Base-by-base conservation (phyloP, 2,113 vertebrate genomes). In the Dissostichus mawsoni region DNA sequence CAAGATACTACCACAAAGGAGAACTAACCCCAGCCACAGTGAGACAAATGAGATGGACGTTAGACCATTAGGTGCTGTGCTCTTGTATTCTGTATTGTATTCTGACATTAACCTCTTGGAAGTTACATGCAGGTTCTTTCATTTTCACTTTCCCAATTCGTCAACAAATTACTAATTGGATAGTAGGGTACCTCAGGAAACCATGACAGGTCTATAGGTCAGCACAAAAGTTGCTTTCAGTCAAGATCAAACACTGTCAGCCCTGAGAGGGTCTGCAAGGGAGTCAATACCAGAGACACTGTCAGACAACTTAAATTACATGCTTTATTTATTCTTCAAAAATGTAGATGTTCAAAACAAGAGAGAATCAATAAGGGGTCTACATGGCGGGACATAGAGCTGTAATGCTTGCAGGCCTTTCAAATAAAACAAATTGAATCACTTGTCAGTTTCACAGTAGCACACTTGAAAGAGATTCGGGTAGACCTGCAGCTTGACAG, bases 101-200 rank as follows among this genome's bases (percentile, higher is more conserved):
- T 41, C 36, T 56, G 67, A 83, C 76, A 69, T 76, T 76, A 65
- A 63, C 67, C 68, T 86, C 71, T 74, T 62, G n/a, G 41, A 58
- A 44, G 16, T 78, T 33, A 69, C 52, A 69, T 74, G 80, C 61
- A 52, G 25, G 66, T 50, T 33, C 75, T 59, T 84, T 13, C 14
- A 65, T 69, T 69, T 69, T 76, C 67, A 68, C 45, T 68, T 76
- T 74, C 61, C 13, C 9, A 63, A 67, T 71, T 68, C 75, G 77
- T 89, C 83, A 85, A 80, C 70, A 82, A 83, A 73, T 82, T n/a
- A 74, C 44, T 88, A 90, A 92, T 84, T 90, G 79, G 90, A 78
- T 69, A 3, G 4, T 14, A 56, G 47, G 1, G 14, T 80, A 70
- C 69, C 81, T 47, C 18, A 41, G 52, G 56, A 83, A 81, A 70